Percentiles rank a stretch among this genome's conserved stretches.
Conservation (phyloP, 2,888 invertebrate genomes). For the Molanna angustata region DNA sequence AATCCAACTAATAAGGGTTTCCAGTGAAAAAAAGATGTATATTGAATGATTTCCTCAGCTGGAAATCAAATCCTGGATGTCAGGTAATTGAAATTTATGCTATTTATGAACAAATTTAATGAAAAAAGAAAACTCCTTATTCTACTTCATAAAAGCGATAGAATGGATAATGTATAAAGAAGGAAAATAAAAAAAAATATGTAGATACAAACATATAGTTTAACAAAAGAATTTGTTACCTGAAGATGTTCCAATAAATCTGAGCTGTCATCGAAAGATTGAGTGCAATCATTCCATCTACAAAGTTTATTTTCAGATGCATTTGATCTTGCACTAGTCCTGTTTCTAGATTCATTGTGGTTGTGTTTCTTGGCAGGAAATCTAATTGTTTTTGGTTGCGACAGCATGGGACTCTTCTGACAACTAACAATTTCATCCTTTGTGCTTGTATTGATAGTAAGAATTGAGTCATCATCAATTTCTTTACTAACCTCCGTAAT, state of each 20-base stretch:
- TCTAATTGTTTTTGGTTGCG: conserved; percentile 77
- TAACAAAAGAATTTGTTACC: conserved; percentile 57
- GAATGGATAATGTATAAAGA: no score
- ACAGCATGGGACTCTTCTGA: conserved; percentile 72
- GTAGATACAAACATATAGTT: no score
- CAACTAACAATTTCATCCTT: conserved; percentile 44
- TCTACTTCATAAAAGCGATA: no score
- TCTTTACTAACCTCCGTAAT: conserved; percentile 52
- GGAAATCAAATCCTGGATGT: no score
- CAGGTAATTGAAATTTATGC: no score
- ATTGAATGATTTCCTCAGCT: no score
- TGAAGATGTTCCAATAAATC: conserved; percentile 86
- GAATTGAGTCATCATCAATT: conserved; percentile 47
- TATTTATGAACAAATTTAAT: no score
- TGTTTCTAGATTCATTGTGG: conserved; percentile 38
- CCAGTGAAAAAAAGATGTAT: no score
- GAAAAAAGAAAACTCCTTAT: no score
- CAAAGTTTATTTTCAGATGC: conserved; percentile 60
- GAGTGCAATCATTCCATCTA: conserved; percentile 80
- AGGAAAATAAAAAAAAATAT: no score
- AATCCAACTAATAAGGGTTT: no score
- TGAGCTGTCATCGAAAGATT: conserved; percentile 73
- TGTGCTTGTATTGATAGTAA: conserved; percentile 49
- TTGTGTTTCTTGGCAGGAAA: conserved; percentile 63
- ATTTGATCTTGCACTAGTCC: conserved; percentile 45